Percentiles rank a stretch among this genome's conserved stretches.
Conservation (phyloP, 2,888 invertebrate genomes). For the Desoria tigrina region DNA sequence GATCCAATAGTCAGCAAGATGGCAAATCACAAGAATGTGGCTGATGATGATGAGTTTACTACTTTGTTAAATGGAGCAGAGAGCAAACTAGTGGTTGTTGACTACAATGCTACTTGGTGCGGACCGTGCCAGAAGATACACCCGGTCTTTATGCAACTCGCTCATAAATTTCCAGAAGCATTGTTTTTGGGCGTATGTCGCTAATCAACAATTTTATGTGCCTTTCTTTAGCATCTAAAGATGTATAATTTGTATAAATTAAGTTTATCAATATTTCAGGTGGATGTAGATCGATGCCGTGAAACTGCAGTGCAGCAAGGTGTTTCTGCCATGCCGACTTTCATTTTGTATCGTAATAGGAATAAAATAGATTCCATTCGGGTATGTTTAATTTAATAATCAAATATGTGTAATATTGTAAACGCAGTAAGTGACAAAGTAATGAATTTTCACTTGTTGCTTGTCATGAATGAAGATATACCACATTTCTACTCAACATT, state of each 20-base stretch:
- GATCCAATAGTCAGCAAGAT: slow-evolving; percentile 21
- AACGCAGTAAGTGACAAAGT: too few relatives aligned
- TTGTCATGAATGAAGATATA: too few relatives aligned
- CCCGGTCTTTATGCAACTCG: slow-evolving; percentile 85
- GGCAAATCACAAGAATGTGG: slow-evolving; percentile 57
- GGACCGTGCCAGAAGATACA: slow-evolving; percentile 94
- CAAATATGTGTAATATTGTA: too few relatives aligned
- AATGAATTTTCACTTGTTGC: too few relatives aligned
- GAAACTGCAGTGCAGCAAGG: slow-evolving; percentile 85
- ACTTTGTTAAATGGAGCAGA: slow-evolving; percentile 81
- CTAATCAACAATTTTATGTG: slow-evolving; percentile 41
- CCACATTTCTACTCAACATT: too few relatives aligned
- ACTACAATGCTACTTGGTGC: slow-evolving; percentile 96
- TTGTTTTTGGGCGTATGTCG: slow-evolving; percentile 64
- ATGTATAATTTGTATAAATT: too few relatives aligned
- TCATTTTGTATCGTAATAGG: slow-evolving; percentile 83
- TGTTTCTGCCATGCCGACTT: slow-evolving; percentile 97
- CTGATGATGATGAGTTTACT: slow-evolving; percentile 80
- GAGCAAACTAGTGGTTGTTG: slow-evolving; percentile 80
- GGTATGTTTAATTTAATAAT: slow-evolving; percentile 59
- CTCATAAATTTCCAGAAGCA: slow-evolving; percentile 81
- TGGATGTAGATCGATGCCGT: slow-evolving; percentile 91
- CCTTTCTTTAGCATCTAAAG: background rate
- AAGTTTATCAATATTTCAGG: too few relatives aligned
- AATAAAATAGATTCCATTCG: slow-evolving; percentile 56